Evolutionary conservation across 2,797 vertebrate genomes (phyloP).

Genomic region (Scolopax bukidnonensis): DNA sequence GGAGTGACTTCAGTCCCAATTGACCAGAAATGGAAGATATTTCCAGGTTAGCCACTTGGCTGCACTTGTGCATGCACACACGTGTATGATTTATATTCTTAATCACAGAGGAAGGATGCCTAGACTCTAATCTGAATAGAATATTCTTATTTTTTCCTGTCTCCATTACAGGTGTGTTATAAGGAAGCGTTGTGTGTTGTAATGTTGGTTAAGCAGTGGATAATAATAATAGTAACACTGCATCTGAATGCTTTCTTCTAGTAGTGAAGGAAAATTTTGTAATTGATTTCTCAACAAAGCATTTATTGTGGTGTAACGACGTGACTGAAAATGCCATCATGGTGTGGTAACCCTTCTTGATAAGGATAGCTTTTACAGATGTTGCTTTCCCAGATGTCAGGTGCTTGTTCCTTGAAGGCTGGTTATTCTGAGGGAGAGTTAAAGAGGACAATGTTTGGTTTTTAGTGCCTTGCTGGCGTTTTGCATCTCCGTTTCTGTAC

Average conservation of each 20-base stretch:
- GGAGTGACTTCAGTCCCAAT: background rate
- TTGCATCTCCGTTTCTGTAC: background rate
- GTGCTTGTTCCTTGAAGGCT: background rate
- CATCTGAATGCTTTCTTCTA: background rate
- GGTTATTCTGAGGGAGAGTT: background rate
- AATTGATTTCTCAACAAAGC: background rate
- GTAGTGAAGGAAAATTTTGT: background rate
- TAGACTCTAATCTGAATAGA: slow-evolving; percentile 13
- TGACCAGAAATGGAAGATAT: background rate
- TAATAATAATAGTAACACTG: background rate
- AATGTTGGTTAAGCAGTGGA: background rate
- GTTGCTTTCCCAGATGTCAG: background rate
- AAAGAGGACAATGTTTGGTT: background rate
- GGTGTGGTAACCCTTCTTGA: background rate
- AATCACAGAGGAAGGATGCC: slow-evolving; percentile 32
- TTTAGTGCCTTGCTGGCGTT: background rate
- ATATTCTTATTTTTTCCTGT: slow-evolving; percentile 55
- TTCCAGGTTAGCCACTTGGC: background rate
- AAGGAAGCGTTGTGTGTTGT: background rate
- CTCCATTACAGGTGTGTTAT: slow-evolving; percentile 23
- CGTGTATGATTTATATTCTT: background rate
- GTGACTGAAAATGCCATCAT: background rate
- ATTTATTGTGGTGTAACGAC: background rate
- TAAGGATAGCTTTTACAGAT: background rate
- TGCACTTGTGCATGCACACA: rapidly evolving